These are phyloP conservation scores for Psammodynastes pulverulentus DNA, from an alignment of 2,113 vertebrate species.

Conservation along the genomic window DNA sequence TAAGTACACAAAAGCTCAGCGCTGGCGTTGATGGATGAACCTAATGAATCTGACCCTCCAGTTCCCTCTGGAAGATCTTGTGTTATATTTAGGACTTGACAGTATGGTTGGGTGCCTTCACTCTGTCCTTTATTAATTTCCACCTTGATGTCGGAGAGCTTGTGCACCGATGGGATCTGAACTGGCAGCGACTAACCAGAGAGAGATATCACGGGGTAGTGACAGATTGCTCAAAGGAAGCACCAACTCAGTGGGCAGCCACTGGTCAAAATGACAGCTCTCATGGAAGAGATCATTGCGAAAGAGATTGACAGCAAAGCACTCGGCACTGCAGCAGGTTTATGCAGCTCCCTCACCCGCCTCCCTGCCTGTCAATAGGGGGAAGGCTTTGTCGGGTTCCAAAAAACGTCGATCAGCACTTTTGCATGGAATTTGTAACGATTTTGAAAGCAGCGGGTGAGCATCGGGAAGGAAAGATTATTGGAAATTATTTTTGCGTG, in stretches of 20 bases:
- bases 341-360: not conserved
- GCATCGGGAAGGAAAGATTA: not conserved
- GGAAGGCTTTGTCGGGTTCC: not conserved
- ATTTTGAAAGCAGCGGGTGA: not conserved
- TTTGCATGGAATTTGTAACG: not conserved
- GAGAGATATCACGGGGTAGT: not conserved
- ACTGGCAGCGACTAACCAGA: not conserved
- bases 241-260: not conserved
- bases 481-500: not conserved
- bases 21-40: not conserved
- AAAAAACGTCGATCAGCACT: not conserved
- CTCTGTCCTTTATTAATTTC: constrained; percentile 60
- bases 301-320: not conserved
- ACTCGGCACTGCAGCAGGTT: too few relatives aligned
- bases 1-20: not conserved
- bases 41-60: constrained; percentile 15
- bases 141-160: constrained; percentile 14
- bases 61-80: not conserved
- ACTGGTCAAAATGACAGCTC: not conserved
- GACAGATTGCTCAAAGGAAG: not conserved
- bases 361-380: not conserved
- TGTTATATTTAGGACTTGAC: not conserved
- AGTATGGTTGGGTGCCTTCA: constrained; percentile 24
- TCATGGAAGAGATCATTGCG: not conserved
- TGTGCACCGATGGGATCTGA: not conserved